A percentile compares a stretch with the other conserved stretches of the same genome.
Conservation (phyloP, 2,113 vertebrate species). For the Peucedramus taeniatus region DNA sequence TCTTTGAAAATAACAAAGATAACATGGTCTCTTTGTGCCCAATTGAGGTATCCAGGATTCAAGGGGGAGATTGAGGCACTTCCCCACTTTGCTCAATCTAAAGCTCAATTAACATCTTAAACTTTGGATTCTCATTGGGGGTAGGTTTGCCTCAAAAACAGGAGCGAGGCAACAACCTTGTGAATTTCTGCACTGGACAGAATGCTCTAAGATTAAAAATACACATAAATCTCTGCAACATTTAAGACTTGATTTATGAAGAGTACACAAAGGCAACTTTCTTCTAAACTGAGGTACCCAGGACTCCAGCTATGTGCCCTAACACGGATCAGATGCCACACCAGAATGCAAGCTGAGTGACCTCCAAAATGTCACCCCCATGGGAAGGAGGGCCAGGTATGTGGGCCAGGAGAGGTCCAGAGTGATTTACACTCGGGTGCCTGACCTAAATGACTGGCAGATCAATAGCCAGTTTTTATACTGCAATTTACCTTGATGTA, state of each 20-base stretch:
- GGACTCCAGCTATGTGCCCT: not conserved
- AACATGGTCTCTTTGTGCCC: not conserved
- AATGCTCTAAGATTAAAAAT: not conserved
- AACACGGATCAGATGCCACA: not conserved
- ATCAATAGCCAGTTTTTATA: not conserved
- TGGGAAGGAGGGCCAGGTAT: not conserved
- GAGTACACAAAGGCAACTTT: not conserved
- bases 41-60: not conserved
- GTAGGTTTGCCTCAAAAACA: not conserved
- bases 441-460: not conserved
- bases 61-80: not conserved
- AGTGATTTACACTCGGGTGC: not conserved
- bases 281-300: not conserved
- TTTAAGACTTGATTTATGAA: not conserved
- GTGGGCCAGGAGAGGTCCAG: not conserved
- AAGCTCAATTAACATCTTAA: not conserved
- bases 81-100: not conserved
- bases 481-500: not conserved
- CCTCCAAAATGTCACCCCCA: not conserved
- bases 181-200: not conserved
- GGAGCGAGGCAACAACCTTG: not conserved
- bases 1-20: not conserved
- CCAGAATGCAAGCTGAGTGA: not conserved
- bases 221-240: not conserved
- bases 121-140: rapidly evolving